A percentile compares a stretch with the other conserved stretches of the same genome.
Evolutionary conservation across 2,113 vertebrate genomes (phyloP).

Genomic region (Sceloporus undulatus): DNA sequence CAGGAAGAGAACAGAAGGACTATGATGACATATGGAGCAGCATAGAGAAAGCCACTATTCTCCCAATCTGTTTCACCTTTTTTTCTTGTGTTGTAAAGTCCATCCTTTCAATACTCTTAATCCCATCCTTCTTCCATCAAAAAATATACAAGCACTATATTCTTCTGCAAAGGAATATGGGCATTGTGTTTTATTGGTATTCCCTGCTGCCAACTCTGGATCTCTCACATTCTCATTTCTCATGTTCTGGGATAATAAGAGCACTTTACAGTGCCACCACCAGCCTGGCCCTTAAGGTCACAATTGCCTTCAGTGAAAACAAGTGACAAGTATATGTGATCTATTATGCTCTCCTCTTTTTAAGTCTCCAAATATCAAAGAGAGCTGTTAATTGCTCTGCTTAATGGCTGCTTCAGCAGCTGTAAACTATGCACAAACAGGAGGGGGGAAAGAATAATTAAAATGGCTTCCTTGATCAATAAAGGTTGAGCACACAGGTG

Average conservation of each 20-base stretch:
- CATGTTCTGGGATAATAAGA: background rate
- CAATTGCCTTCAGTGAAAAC: conserved; percentile 31
- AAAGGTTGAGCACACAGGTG: conserved; percentile 20
- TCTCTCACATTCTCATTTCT: background rate
- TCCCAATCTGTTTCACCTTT: too few species aligned
- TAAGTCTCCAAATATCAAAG: conserved; percentile 35
- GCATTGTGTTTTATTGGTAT: background rate
- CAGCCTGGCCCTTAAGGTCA: background rate
- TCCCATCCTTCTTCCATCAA: background rate
- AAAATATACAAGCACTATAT: background rate
- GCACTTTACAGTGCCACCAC: background rate
- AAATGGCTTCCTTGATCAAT: conserved; percentile 40
- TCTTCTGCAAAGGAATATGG: background rate
- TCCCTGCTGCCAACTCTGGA: background rate
- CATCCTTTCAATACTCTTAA: background rate
- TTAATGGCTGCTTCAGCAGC: conserved; percentile 25
- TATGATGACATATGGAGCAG: too few species aligned
- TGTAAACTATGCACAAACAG: background rate
- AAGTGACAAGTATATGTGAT: background rate
- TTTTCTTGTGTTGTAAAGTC: too few species aligned
- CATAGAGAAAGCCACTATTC: too few species aligned
- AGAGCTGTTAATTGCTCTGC: conserved; percentile 43
- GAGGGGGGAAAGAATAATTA: conserved; percentile 44
- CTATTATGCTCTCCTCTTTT: conserved; percentile 1
- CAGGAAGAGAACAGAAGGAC: too few species aligned